phyloP scores from a whole-genome alignment of 2,797 vertebrate species.

The Pseudopleuronectes americanus region DNA sequence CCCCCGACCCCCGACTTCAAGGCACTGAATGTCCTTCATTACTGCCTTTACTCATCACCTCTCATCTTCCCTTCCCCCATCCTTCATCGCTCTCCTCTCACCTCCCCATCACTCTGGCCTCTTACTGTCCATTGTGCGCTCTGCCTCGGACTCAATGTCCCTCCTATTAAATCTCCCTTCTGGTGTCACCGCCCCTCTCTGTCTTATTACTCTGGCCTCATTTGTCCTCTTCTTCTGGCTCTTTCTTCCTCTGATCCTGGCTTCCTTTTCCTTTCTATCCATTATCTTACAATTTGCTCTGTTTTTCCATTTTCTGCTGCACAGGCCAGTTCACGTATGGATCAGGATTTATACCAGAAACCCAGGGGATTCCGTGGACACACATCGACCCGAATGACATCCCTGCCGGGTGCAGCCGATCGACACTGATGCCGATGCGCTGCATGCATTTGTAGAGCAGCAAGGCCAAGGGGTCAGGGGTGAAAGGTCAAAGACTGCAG shows the following conservation, averaged over 20 bases:
- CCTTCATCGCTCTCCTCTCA: slow-evolving; percentile 37
- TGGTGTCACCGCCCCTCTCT: slow-evolving; percentile 65
- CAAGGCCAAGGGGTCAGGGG: slow-evolving; percentile 42
- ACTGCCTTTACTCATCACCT: slow-evolving; percentile 65
- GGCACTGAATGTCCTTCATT: slow-evolving; percentile 49
- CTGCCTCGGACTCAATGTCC: slow-evolving; percentile 35
- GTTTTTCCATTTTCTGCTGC: slow-evolving; percentile 19
- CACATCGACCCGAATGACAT: slow-evolving; percentile 38
- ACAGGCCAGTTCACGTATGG: slow-evolving; percentile 57
- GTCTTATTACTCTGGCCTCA: slow-evolving; percentile 56
- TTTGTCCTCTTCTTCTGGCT: slow-evolving; percentile 29
- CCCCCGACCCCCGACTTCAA: slow-evolving; percentile 20
- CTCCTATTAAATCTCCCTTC: slow-evolving; percentile 58
- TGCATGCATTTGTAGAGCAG: slow-evolving; percentile 47
- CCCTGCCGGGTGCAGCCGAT: slow-evolving; percentile 30
- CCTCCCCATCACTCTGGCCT: slow-evolving; percentile 51
- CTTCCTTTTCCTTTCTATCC: slow-evolving; percentile 28
- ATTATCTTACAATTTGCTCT: slow-evolving; percentile 10
- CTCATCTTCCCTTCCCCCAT: slow-evolving; percentile 45
- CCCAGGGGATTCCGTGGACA: slow-evolving; percentile 52
- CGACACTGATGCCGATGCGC: slow-evolving; percentile 44
- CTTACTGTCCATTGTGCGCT: slow-evolving; percentile 52
- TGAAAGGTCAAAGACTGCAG: slow-evolving; percentile 42
- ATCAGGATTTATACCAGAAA: slow-evolving; percentile 43
- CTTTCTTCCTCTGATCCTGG: slow-evolving; percentile 15